Evolutionary conservation across 2,797 vertebrate species (phyloP).

Genomic region (Hemibagrus guttatus): DNA sequence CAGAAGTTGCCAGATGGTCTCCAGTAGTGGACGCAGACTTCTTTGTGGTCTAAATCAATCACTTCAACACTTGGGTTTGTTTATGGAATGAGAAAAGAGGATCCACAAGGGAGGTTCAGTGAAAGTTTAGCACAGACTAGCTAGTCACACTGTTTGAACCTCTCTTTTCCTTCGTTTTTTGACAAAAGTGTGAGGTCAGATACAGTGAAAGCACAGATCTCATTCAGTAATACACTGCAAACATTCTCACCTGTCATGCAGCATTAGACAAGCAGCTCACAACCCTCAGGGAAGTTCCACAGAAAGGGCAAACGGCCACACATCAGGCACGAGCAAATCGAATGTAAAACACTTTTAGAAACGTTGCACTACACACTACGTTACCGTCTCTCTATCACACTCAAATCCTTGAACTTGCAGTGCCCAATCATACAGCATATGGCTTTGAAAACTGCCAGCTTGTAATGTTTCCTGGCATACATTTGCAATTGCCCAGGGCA

Average conservation of each 20-base stretch:
- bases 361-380: background rate
- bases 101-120: constrained; percentile 34
- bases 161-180: constrained; percentile 20
- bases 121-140: constrained; percentile 36
- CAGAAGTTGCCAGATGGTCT: constrained; percentile 48
- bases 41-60: constrained; percentile 46
- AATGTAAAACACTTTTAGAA: constrained; percentile 11
- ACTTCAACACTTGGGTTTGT: constrained; percentile 28
- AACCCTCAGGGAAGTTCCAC: background rate
- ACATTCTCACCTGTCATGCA: constrained; percentile 49
- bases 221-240: constrained; percentile 33
- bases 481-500: background rate
- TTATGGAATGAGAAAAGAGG: constrained; percentile 24
- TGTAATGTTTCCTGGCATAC: background rate
- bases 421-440: constrained; percentile 24
- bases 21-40: constrained; percentile 26
- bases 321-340: background rate
- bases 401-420: constrained; percentile 49
- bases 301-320: constrained; percentile 34
- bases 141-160: constrained; percentile 12
- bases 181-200: constrained; percentile 38
- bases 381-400: background rate
- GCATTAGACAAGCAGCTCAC: constrained; percentile 38
- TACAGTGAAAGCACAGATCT: constrained; percentile 34
- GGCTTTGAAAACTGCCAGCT: background rate